Base-by-base conservation (phyloP, 2,113 vertebrate genomes). In the Macroglossus sobrinus region DNA sequence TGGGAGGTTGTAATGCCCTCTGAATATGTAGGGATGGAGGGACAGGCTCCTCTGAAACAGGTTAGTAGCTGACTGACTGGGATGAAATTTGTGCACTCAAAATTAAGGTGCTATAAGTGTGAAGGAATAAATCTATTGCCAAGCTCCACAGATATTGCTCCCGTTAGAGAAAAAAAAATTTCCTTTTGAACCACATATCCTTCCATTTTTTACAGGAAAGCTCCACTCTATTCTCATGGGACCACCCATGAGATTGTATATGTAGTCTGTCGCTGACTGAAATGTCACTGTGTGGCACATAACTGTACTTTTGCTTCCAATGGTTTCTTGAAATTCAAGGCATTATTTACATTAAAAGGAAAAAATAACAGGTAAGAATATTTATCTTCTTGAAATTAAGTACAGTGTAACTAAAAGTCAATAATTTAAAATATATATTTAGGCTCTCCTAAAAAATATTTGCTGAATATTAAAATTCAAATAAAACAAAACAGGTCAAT, bases 381-480 rank as follows among this genome's bases (percentile, higher is more conserved):
- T 81, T 79, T 91, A 84, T 72, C 87, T 95, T 85, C 68, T 28
- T 57, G 5, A 94, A 92, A 47, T 75, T 71, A 57, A 89, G 35
- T 18, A 79, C 11, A 86, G 14, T 72, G 35, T 68, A 68, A 95
- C 7, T 88, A 79, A 93, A 91, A 78, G 16, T 59, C 21, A 81
- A 66, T 21, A 94, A 94, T 89, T 88, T 33, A 47, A 94, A 64
- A 89, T 40, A 91, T 55, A 91, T 82, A 74, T 89, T 81, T 28
- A 89, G 33, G 16, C 2, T 64, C 22, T 26, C 13, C 21, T 71
- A 69, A 26, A 75, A 92, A 96, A 61, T 87, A 82, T 61, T 72
- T 82, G 75, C 45, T 84, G 40, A 93, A 72, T 72, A 88, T 45
- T 96, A 82, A 64, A 87, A 89, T 86, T 85, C 5, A 92, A 91